Evolutionary conservation across 2,797 vertebrate species (phyloP), one percentile per base, ranked within the genome.

Genomic region (Naso thynnoides): DNA sequence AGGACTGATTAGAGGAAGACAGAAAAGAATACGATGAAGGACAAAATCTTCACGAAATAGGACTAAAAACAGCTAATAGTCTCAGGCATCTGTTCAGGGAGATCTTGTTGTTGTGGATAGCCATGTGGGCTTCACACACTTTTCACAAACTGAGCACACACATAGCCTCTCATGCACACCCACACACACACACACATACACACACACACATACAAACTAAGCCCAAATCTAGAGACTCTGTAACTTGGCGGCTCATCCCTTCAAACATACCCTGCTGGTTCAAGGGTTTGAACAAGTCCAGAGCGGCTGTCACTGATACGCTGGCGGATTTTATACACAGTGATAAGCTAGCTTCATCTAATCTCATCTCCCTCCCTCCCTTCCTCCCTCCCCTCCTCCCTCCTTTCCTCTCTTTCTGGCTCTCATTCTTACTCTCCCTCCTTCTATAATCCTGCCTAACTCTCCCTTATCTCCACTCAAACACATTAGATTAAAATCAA

Each of bases 271-370:
- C 29, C 54, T 47, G 60, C 74, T 70, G 69, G 60, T 72, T 65
- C 33, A 45, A 64, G 71, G 73, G 63, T 53, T 76, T 75, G 58
- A 82, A 72, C 38, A 54, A 79, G 83, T 88, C 72, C 73, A 59
- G 70, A 63, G 70, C 24, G 8, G 48, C 76, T 76, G 58, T 73
- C 70, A 27, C 50, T 68, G 81, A 85, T 79, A 69, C 42, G n/a
- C 33, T 23, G 62, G 24, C 60, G 80, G 73, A 73, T 81, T 82
- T 82, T 76, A 78, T 61, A 44, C 74, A 68, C 41, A 23, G 42
- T 76, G 81, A 88, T 88, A 78, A 85, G 55, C 39, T 44, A 55
- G 54, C 57, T 75, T 72, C 29, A 1, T 81, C 63, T 88, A 82
- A 89, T 86, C 81, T 84, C 53, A 72, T 82, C 69, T 71, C 58